Conservation (phyloP, 2,888 invertebrate genomes). For the Athalia cordata region DNA sequence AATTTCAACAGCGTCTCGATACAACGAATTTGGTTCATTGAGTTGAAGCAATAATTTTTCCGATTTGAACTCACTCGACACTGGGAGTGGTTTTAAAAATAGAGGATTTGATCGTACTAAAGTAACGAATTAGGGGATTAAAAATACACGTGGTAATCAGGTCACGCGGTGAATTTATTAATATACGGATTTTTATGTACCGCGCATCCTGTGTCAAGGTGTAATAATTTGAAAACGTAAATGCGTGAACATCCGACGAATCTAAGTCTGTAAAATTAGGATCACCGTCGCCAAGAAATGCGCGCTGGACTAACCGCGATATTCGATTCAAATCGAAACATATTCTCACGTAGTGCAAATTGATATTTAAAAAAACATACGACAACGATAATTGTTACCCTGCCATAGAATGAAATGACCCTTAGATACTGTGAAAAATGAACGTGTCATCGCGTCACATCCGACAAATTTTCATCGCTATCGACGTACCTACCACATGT, state of each 20-base stretch:
- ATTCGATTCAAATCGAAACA: neutral
- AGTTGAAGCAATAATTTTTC: too few species aligned
- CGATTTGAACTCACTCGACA: neutral
- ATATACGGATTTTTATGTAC: conserved; percentile 39
- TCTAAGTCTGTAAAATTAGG: neutral
- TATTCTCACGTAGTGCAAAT: neutral
- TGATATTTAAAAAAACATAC: too few species aligned
- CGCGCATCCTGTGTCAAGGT: conserved; percentile 34
- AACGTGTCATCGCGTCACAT: too few species aligned
- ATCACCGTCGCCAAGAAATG: neutral
- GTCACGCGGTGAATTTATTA: conserved; percentile 40
- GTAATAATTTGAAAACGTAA: conserved; percentile 2
- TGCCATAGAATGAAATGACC: too few species aligned
- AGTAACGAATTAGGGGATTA: conserved; percentile 38
- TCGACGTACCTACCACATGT: too few species aligned
- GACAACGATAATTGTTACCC: too few species aligned
- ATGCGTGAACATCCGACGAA: neutral
- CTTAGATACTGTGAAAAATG: too few species aligned
- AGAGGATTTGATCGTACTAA: conserved; percentile 7
- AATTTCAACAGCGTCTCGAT: too few species aligned
- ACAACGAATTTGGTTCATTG: too few species aligned
- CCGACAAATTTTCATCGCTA: too few species aligned
- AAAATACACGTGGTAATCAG: conserved; percentile 46
- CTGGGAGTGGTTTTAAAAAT: neutral
- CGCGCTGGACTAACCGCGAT: neutral